phyloP scores from a whole-genome alignment of 1,140 invertebrate genomes.

The Lepidurus apus region DNA sequence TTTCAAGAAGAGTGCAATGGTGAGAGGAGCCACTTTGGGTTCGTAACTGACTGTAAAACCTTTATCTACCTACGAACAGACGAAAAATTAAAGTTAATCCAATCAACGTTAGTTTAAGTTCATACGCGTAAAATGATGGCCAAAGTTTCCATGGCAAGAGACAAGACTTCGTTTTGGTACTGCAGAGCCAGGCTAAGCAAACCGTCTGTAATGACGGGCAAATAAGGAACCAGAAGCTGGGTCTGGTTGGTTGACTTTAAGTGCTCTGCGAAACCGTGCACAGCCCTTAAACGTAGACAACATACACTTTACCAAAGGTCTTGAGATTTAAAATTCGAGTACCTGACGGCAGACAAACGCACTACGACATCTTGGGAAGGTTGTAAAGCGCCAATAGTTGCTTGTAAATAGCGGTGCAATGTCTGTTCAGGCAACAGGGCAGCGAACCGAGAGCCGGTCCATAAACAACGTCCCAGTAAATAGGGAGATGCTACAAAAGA shows the following conservation, averaged over 20 bases:
- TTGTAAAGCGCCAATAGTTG: conserved; percentile 56
- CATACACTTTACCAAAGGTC: conserved; percentile 44
- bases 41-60: conserved; percentile 61
- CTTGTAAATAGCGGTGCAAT: conserved; percentile 56
- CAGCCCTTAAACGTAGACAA: conserved; percentile 43
- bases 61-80: conserved; percentile 55
- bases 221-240: conserved; percentile 47
- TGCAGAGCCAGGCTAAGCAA: conserved; percentile 50
- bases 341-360: conserved; percentile 48
- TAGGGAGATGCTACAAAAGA: conserved; percentile 57
- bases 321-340: conserved; percentile 35
- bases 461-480: conserved; percentile 64
- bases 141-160: conserved; percentile 61
- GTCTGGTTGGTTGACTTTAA: conserved; percentile 47
- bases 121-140: conserved; percentile 59
- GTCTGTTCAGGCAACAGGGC: conserved; percentile 54
- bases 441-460: conserved; percentile 62
- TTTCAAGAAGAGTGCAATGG: conserved; percentile 67
- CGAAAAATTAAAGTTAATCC: conserved; percentile 11
- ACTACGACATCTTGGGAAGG: conserved; percentile 51
- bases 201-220: conserved; percentile 51
- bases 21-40: conserved; percentile 60
- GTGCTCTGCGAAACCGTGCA: conserved; percentile 54
- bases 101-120: conserved; percentile 17
- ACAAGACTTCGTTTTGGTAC: conserved; percentile 57